phyloP scores from a whole-genome alignment of 2,888 invertebrate species.

The Syritta pipiens region DNA sequence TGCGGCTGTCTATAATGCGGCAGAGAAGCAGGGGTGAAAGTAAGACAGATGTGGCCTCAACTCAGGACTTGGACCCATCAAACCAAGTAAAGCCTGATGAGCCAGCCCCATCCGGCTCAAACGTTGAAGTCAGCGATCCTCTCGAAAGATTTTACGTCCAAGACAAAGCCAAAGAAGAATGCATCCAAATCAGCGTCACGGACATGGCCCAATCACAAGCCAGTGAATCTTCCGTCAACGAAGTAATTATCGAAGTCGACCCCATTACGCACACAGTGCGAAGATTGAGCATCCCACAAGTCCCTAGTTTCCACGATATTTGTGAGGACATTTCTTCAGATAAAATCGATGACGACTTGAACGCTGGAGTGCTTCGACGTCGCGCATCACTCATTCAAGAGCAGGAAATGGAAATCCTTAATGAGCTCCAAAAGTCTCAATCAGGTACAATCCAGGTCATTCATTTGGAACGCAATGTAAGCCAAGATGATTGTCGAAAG shows the following conservation, averaged over 20 bases:
- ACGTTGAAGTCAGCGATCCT: slow-evolving; percentile 78
- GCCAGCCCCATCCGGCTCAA: slow-evolving; percentile 80
- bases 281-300: slow-evolving; percentile 77
- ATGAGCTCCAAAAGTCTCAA: slow-evolving; percentile 77
- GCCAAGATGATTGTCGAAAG: slow-evolving; percentile 74
- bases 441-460: slow-evolving; percentile 77
- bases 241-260: slow-evolving; percentile 75
- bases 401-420: slow-evolving; percentile 77
- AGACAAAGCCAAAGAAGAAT: slow-evolving; percentile 72
- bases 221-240: slow-evolving; percentile 65
- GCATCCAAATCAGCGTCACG: slow-evolving; percentile 51
- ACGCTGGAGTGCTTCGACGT: slow-evolving; percentile 80
- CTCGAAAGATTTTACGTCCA: slow-evolving; percentile 69
- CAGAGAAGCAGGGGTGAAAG: slow-evolving; percentile 74
- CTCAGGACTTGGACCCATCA: slow-evolving; percentile 68
- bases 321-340: slow-evolving; percentile 81
- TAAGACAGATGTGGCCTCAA: slow-evolving; percentile 36
- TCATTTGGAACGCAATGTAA: slow-evolving; percentile 76
- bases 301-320: slow-evolving; percentile 81
- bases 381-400: slow-evolving; percentile 82
- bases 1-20: slow-evolving; percentile 85
- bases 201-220: slow-evolving; percentile 69
- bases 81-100: slow-evolving; percentile 71
- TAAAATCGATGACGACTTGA: slow-evolving; percentile 80
- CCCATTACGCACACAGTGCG: slow-evolving; percentile 75